Conservation (phyloP, 2,797 vertebrate genomes). For the Melanotaenia boesemani region DNA sequence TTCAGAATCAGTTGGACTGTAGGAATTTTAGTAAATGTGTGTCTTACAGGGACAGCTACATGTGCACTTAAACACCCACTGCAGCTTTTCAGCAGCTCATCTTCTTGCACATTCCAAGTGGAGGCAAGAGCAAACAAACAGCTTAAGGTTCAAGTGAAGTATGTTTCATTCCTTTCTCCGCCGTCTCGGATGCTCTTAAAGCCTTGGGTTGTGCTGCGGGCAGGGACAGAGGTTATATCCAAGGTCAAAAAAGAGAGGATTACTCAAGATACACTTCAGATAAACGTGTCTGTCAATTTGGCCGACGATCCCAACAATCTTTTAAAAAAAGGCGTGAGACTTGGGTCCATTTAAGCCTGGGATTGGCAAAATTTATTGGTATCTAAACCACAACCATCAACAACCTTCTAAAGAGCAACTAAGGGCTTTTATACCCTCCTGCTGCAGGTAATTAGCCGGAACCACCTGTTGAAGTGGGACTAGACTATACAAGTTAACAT, state of each 20-base stretch:
- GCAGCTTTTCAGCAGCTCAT: conserved; percentile 72
- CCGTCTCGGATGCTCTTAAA: conserved; percentile 40
- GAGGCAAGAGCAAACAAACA: conserved; percentile 78
- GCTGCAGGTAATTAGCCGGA: no score
- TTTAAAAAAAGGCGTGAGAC: no score
- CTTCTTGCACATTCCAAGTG: conserved; percentile 73
- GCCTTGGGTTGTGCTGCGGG: conserved; percentile 36
- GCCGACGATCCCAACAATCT: no score
- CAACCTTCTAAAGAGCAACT: no score
- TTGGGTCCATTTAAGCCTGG: no score
- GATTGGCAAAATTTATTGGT: no score
- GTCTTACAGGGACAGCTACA: conserved; percentile 23
- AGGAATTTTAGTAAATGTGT: conserved; percentile 10
- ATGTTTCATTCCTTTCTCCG: conserved; percentile 67
- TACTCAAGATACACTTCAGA: conserved; percentile 75
- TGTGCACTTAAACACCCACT: conserved; percentile 58
- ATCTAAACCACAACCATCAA: no score
- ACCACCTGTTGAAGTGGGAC: no score
- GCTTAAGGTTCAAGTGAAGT: conserved; percentile 74
- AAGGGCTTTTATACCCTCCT: no score
- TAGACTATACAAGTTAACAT: no score
- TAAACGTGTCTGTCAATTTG: no score
- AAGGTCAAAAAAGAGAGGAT: conserved; percentile 75
- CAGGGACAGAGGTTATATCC: conserved; percentile 53
- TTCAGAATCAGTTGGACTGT: conserved; percentile 27